Conservation (phyloP, 2,113 vertebrate species). For the Enhydra lutris region DNA sequence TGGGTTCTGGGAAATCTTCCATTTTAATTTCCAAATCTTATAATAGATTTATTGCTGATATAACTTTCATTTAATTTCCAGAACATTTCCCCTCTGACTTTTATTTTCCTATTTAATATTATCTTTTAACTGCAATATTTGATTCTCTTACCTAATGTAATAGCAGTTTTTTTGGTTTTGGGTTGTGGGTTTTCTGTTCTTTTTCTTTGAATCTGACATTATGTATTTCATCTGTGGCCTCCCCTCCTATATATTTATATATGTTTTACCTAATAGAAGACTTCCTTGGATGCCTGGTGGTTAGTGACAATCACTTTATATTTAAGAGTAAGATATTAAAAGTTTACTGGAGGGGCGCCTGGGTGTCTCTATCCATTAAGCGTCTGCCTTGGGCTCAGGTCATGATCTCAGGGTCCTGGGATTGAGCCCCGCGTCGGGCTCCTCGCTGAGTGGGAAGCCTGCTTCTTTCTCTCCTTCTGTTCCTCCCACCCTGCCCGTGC, state of each 20-base stretch:
- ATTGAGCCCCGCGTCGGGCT: fast-evolving
- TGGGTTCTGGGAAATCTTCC: not conserved
- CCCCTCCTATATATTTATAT: not conserved
- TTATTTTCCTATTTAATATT: not conserved
- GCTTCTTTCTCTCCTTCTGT: not conserved
- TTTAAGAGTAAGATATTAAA: not conserved
- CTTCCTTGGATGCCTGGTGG: not conserved
- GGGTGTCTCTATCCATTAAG: not conserved
- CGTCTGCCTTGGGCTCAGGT: not conserved
- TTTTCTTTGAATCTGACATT: not conserved
- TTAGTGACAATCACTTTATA: not conserved
- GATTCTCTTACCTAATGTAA: not conserved
- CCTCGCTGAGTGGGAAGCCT: not conserved
- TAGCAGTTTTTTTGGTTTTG: not conserved
- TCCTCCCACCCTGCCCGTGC: not conserved
- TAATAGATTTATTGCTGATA: not conserved
- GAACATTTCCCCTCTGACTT: not conserved
- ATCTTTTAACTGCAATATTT: not conserved
- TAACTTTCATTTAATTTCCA: not conserved
- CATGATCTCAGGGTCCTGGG: not conserved
- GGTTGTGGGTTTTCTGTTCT: not conserved
- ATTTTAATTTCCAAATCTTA: not conserved
- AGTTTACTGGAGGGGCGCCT: not conserved
- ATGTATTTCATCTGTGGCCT: not conserved
- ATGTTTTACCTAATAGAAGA: not conserved